Evolutionary conservation across 2,888 invertebrate species (phyloP).

Genomic region (Tetranychus truncatus): DNA sequence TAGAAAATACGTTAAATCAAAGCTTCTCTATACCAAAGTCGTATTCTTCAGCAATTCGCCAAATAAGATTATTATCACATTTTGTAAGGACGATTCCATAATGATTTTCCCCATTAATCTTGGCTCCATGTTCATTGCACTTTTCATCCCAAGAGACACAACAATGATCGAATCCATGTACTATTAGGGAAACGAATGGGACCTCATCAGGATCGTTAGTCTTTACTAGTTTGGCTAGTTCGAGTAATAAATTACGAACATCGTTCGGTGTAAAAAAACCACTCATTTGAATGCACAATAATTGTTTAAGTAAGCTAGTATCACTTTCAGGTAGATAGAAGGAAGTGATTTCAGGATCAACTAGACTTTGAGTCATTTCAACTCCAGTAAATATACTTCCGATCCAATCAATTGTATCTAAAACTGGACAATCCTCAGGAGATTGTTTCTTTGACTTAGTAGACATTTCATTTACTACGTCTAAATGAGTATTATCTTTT

Average conservation of each 20-base stretch:
- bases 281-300: conserved; percentile 10
- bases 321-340: neutral
- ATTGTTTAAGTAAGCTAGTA: neutral
- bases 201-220: neutral
- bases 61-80: conserved; percentile 11
- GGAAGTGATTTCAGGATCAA: neutral
- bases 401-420: conserved; percentile 19
- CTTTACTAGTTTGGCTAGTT: conserved; percentile 5
- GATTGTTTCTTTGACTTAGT: neutral
- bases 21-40: conserved; percentile 22
- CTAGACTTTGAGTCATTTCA: neutral
- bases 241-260: conserved; percentile 10
- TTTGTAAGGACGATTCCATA: conserved; percentile 13
- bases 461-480: neutral
- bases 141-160: conserved; percentile 17
- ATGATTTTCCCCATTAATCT: conserved; percentile 19
- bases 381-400: conserved; percentile 16
- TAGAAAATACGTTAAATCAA: neutral
- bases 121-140: conserved; percentile 20
- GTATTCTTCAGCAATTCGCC: conserved; percentile 17
- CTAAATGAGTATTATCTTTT: neutral
- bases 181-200: conserved; percentile 12
- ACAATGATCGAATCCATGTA: conserved; percentile 19
- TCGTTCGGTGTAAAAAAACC: conserved; percentile 19
- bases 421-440: neutral